Conservation (phyloP, 2,797 vertebrate genomes). For the Galago senegalensis region DNA sequence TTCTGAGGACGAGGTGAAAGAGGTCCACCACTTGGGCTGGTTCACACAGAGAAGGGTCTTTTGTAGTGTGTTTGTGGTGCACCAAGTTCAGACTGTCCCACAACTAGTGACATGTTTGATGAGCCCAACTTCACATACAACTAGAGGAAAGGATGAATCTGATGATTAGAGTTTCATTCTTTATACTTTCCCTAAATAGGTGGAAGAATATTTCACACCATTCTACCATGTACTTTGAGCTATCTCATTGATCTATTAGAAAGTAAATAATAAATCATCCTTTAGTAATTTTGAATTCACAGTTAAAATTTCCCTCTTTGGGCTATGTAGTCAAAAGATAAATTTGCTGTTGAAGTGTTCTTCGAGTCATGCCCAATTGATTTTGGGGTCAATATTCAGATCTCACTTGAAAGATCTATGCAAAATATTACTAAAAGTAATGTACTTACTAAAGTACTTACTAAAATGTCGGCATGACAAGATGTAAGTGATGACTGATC, state of each 20-base stretch:
- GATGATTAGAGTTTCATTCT: neutral
- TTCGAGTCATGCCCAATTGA: neutral
- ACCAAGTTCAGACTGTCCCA: neutral
- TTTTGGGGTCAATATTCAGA: neutral
- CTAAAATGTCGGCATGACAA: neutral
- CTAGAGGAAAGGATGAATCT: neutral
- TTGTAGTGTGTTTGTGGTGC: neutral
- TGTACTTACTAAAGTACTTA: neutral
- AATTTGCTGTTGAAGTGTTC: neutral
- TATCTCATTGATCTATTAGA: neutral
- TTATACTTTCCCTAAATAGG: neutral
- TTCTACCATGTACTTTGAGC: neutral
- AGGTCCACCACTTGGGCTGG: neutral
- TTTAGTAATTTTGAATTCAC: neutral
- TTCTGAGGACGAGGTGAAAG: neutral
- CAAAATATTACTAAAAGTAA: too few relatives aligned
- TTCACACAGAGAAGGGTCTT: neutral
- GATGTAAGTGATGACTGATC: too few relatives aligned
- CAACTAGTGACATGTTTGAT: neutral
- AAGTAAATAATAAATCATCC: neutral
- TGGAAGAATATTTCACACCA: neutral
- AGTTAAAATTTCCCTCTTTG: neutral
- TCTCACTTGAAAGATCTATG: neutral
- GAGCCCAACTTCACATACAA: neutral
- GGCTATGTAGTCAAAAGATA: neutral